Evolutionary conservation across 2,797 vertebrate genomes (phyloP).

Genomic region (Tapera naevia): DNA sequence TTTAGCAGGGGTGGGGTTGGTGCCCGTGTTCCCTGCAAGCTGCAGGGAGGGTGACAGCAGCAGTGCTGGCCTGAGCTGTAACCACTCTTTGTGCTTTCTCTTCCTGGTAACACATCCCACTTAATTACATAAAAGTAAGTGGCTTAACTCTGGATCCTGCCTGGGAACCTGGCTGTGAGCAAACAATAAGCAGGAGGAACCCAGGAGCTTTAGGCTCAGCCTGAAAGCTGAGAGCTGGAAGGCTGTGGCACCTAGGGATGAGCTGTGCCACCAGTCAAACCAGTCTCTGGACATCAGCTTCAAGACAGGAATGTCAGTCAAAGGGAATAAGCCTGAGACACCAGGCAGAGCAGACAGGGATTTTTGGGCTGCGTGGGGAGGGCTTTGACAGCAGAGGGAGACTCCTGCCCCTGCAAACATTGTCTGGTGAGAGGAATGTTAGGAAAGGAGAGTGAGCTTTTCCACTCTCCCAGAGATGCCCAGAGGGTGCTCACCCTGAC

Average conservation of each 20-base stretch:
- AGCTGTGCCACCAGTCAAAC: not conserved
- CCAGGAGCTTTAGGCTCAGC: not conserved
- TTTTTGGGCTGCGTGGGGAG: not conserved
- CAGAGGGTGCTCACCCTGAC: not conserved
- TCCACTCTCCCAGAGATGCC: not conserved
- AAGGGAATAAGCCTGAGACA: not conserved
- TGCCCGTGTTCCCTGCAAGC: accelerated
- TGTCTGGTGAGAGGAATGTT: not conserved
- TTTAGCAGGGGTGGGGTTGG: not conserved
- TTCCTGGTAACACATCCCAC: not conserved
- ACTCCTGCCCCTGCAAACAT: not conserved
- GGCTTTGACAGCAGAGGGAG: conserved; percentile 22
- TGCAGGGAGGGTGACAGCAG: accelerated
- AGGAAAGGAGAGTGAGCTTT: not conserved
- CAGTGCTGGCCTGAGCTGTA: not conserved
- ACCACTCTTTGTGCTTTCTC: not conserved
- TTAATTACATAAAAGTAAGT: not conserved
- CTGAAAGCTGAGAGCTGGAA: not conserved
- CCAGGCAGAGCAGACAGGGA: not conserved
- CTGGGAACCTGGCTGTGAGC: not conserved
- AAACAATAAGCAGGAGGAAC: not conserved
- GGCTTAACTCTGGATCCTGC: not conserved
- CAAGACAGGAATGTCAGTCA: not conserved
- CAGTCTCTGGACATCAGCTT: not conserved
- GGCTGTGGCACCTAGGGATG: not conserved